These are phyloP conservation scores for Chaenocephalus aceratus DNA, from an alignment of 2,113 vertebrate species.

Conservation along the genomic window DNA sequence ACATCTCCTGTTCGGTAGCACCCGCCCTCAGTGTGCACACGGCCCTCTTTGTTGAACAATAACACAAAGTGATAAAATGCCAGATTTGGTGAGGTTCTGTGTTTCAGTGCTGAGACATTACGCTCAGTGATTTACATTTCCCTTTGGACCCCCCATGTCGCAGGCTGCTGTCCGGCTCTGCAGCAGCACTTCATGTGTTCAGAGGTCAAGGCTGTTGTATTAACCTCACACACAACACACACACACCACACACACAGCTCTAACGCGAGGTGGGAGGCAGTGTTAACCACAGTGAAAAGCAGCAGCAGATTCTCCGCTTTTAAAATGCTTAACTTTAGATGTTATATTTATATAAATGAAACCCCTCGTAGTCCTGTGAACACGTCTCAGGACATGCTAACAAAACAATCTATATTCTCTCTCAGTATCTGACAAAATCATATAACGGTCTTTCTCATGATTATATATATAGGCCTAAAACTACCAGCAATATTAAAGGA, in stretches of 20 bases:
- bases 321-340: not conserved
- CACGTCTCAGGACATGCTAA: not conserved
- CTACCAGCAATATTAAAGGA: too few relatives aligned
- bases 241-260: constrained; percentile 8
- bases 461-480: too few relatives aligned
- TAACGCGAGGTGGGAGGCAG: too few relatives aligned
- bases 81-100: not conserved
- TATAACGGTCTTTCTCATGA: too few relatives aligned
- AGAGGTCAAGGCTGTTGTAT: constrained; percentile 22
- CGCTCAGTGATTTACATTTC: constrained; percentile 63
- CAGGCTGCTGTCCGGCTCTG: constrained; percentile 25
- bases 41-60: constrained; percentile 13
- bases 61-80: constrained; percentile 42
- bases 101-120: constrained; percentile 5
- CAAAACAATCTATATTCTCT: not conserved
- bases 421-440: too few relatives aligned
- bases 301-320: too few relatives aligned
- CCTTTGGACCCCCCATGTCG: constrained; percentile 40
- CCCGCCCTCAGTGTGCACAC: not conserved
- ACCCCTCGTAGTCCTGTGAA: not conserved
- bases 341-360: not conserved
- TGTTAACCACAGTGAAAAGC: too few relatives aligned
- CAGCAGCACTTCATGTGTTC: constrained; percentile 19
- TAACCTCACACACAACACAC: constrained; percentile 16
- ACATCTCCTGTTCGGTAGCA: constrained; percentile 21